Evolutionary conservation across 2,113 vertebrate species (phyloP).

Genomic region (Eclectus roratus): DNA sequence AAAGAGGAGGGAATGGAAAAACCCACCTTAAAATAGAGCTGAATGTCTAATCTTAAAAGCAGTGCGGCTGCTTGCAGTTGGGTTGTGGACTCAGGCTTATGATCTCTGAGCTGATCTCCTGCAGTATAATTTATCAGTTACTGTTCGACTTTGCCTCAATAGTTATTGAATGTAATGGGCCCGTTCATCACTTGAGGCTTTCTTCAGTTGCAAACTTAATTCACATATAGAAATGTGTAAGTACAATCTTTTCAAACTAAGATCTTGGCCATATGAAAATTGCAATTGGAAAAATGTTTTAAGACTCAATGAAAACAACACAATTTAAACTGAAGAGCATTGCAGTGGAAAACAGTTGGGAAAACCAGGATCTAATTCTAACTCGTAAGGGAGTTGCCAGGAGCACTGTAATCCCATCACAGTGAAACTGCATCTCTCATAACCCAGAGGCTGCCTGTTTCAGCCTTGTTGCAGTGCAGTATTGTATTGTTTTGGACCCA

Average conservation of each 20-base stretch:
- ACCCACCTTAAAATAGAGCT: neutral
- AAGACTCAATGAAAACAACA: neutral
- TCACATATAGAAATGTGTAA: neutral
- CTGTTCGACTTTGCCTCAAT: neutral
- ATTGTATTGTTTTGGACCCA: neutral
- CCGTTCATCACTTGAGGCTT: neutral
- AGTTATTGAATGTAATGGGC: neutral
- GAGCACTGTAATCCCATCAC: neutral
- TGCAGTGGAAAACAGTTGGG: neutral
- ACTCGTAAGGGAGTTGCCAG: neutral
- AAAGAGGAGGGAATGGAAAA: neutral
- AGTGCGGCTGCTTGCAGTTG: neutral
- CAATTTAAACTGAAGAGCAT: neutral
- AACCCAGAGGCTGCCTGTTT: neutral
- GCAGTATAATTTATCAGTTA: neutral
- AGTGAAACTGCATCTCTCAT: neutral
- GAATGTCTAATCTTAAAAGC: neutral
- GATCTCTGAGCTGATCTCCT: neutral
- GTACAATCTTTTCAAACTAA: rapidly evolving
- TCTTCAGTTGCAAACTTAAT: neutral
- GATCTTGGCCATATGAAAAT: neutral
- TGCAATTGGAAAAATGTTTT: neutral
- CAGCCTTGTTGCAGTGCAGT: neutral
- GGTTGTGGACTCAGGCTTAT: neutral
- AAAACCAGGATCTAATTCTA: neutral